Conservation (phyloP, 2,888 invertebrate species). For the Theretra japonica region DNA sequence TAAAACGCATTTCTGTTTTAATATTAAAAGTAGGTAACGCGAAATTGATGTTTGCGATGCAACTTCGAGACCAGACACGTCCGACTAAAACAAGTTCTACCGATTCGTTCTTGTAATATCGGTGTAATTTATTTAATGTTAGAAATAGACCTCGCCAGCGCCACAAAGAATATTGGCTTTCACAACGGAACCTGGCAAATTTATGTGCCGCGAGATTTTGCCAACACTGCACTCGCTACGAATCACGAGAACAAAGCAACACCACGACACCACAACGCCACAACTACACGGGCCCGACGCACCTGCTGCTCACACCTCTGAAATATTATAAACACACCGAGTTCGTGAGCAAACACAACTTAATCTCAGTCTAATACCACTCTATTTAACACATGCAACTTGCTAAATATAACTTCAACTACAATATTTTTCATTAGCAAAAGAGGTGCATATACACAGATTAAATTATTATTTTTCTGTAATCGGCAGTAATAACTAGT, state of each 20-base stretch:
- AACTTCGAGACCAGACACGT: conserved; percentile 72
- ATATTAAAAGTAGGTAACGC: conserved; percentile 53
- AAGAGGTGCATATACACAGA: too few relatives aligned
- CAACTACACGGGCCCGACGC: conserved; percentile 34
- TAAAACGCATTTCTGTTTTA: conserved; percentile 44
- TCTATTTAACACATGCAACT: background rate
- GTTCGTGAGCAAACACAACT: background rate
- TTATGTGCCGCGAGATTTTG: conserved; percentile 80
- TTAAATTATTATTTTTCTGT: too few relatives aligned
- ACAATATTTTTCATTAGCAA: too few relatives aligned
- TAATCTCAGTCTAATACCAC: background rate
- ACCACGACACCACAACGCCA: conserved; percentile 59
- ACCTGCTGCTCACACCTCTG: conserved; percentile 13
- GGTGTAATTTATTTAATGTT: conserved; percentile 84
- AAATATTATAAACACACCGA: conserved; percentile 1
- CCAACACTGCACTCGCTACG: conserved; percentile 60
- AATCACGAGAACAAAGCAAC: conserved; percentile 69
- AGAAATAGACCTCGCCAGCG: conserved; percentile 78
- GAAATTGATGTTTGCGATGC: conserved; percentile 74
- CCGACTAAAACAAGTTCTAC: conserved; percentile 73
- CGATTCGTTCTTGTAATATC: conserved; percentile 83
- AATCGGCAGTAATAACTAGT: too few relatives aligned
- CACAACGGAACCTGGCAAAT: conserved; percentile 82
- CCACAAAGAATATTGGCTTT: conserved; percentile 84
- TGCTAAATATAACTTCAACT: background rate